Evolutionary conservation across 2,888 invertebrate genomes (phyloP).

Genomic region (Scaptomyza parva): DNA sequence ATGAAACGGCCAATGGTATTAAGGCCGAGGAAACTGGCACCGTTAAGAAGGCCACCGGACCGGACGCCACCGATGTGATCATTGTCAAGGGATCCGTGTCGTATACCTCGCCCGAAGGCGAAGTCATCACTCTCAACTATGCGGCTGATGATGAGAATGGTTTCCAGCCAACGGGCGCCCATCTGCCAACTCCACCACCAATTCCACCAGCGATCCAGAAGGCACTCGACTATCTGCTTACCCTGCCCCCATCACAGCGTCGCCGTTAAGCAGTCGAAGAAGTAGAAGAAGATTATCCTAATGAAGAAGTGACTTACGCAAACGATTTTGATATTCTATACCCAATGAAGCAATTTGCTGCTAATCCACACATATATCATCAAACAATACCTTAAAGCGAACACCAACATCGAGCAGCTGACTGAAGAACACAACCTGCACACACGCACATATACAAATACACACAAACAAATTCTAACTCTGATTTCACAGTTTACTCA

Average conservation of each 20-base stretch:
- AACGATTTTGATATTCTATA: slow-evolving; percentile 53
- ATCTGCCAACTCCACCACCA: slow-evolving; percentile 91
- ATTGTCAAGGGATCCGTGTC: slow-evolving; percentile 89
- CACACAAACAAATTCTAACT: slow-evolving; percentile 19
- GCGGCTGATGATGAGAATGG: slow-evolving; percentile 90
- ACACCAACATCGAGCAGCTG: slow-evolving; percentile 64
- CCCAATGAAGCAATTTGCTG: slow-evolving; percentile 64
- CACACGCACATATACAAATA: slow-evolving; percentile 40
- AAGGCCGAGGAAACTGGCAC: slow-evolving; percentile 92
- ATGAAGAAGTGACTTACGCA: slow-evolving; percentile 42
- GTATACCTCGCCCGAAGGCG: slow-evolving; percentile 90
- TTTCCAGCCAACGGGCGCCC: slow-evolving; percentile 87
- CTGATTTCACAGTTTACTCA: slow-evolving; percentile 19
- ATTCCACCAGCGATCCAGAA: slow-evolving; percentile 91
- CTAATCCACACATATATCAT: slow-evolving; percentile 37
- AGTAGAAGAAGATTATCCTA: slow-evolving; percentile 2
- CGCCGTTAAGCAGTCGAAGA: slow-evolving; percentile 67
- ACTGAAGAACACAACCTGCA: slow-evolving; percentile 71
- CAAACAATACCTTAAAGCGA: slow-evolving; percentile 45
- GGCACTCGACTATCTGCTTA: slow-evolving; percentile 89
- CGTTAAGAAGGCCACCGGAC: slow-evolving; percentile 89
- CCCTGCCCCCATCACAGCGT: slow-evolving; percentile 86
- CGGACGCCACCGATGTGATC: slow-evolving; percentile 89
- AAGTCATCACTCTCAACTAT: slow-evolving; percentile 89
- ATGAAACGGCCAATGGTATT: slow-evolving; percentile 92